Evolutionary conservation across 2,797 vertebrate species (phyloP), one percentile per base, ranked within the genome.

Genomic region (Anableps anableps): DNA sequence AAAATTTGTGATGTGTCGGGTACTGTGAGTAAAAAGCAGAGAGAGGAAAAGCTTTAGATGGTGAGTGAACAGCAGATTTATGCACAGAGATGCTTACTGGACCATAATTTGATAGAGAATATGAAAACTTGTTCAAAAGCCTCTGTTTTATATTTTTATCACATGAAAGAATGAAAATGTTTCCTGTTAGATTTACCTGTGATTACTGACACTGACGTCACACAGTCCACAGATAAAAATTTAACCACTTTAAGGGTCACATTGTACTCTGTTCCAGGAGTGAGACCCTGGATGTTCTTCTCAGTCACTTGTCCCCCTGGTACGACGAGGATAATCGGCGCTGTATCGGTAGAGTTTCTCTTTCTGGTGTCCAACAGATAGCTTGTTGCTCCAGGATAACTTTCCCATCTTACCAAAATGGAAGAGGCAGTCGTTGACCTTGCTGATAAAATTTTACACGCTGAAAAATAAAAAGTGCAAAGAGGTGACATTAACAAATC

Each of bases 311-410:
- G 7, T 0, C 1, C 0, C 0, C 1, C 0, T 0, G 53, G 1
- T 26, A 53, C 60, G 8, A 76, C 50, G 11, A 60, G 0, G 34
- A 81, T 62, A 68, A 84, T 38, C 0, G 95, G 94, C 16, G 94
- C 89, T 43, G 84, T 64, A 9, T 71, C 43, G 68, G 84, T 78
- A 43, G 80, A 85, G 81, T 96, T 95, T 81, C 79, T 92, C 74
- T 94, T 89, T 79, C 96, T 92, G 50, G 96, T 82, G 83, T 97
- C 96, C 88, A 97, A 88, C 85, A 96, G 85, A 72, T 95, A 96
- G 80, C 85, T 92, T 72, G 94, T 93, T 29, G 93, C 92, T 3
- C n/a, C 78, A 0, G 17, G 0, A 71, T 85, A 82, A 53, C 58
- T 60, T 68, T 77, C 86, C 96, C 96, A 97, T 89, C 91, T 92